These are phyloP conservation scores for Prosapia bicincta DNA, from an alignment of 2,888 invertebrate species.

Conservation along the genomic window DNA sequence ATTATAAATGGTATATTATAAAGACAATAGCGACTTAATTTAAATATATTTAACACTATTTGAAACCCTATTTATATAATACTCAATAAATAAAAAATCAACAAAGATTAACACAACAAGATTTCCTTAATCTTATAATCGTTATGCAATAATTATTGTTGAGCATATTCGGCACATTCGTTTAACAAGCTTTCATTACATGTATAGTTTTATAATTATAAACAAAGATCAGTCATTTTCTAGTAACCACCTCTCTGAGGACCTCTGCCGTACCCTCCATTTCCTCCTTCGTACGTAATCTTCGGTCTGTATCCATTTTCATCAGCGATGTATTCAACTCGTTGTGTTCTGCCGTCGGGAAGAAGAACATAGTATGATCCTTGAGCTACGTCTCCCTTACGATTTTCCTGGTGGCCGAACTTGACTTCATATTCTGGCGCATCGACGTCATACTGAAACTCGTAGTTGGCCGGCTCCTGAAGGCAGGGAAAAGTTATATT, in stretches of 20 bases:
- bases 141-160: too few species aligned
- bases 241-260: slow-evolving; percentile 40
- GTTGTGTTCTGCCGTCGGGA: slow-evolving; percentile 76
- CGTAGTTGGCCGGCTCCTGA: slow-evolving; percentile 81
- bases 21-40: too few species aligned
- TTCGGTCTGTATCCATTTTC: slow-evolving; percentile 77
- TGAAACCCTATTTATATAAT: too few species aligned
- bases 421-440: slow-evolving; percentile 73
- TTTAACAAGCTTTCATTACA: too few species aligned
- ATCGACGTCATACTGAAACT: slow-evolving; percentile 82
- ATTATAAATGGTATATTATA: too few species aligned
- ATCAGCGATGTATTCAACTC: slow-evolving; percentile 78
- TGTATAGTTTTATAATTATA: too few species aligned
- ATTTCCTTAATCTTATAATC: too few species aligned
- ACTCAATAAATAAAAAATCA: too few species aligned
- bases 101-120: too few species aligned
- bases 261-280: slow-evolving; percentile 35
- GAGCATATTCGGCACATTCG: too few species aligned
- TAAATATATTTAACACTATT: too few species aligned
- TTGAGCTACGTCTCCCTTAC: slow-evolving; percentile 76
- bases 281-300: slow-evolving; percentile 68
- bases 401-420: slow-evolving; percentile 79
- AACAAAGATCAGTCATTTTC: neutral
- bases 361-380: slow-evolving; percentile 84
- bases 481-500: too few species aligned